Conservation (phyloP, 2,797 vertebrate species). For the Petrocephalus sullivani region DNA sequence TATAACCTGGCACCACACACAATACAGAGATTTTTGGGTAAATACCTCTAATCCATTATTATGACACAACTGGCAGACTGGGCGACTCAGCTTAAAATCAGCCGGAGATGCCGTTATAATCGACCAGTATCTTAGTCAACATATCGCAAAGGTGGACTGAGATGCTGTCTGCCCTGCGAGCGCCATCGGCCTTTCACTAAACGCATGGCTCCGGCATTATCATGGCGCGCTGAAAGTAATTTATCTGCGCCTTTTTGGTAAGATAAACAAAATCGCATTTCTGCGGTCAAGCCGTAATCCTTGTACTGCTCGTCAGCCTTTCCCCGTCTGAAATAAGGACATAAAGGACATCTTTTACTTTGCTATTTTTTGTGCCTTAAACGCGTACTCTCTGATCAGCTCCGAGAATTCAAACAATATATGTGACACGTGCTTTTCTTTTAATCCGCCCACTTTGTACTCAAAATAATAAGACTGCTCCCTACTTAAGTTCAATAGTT, state of each 20-base stretch:
- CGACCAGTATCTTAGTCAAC: neutral
- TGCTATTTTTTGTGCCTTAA: neutral
- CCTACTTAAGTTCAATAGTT: constrained; percentile 6
- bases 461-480: neutral
- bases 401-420: neutral
- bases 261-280: neutral
- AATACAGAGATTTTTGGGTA: neutral
- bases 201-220: neutral
- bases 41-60: neutral
- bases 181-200: neutral
- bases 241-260: neutral
- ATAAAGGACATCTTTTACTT: neutral
- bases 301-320: neutral
- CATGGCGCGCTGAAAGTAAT: neutral
- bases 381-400: neutral
- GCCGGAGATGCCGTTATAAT: neutral
- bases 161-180: neutral
- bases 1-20: neutral
- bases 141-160: neutral
- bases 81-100: neutral
- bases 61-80: neutral
- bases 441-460: neutral
- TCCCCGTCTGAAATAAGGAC: neutral
- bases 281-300: neutral
- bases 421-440: constrained; percentile 10